phyloP scores from a whole-genome alignment of 2,888 invertebrate genomes.

The Drosophila kambysellisi region DNA sequence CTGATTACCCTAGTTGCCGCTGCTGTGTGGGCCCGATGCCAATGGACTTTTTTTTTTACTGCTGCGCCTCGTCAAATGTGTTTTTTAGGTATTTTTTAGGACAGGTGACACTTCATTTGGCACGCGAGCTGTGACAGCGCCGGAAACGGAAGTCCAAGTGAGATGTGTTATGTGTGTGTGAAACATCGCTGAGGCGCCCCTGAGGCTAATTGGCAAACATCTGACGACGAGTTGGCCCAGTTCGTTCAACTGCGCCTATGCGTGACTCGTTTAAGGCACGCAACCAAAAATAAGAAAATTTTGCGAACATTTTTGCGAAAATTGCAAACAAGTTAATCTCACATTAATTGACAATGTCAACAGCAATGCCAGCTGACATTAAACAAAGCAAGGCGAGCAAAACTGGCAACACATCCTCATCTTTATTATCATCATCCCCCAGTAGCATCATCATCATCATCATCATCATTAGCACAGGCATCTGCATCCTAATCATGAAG shows the following conservation, averaged over 20 bases:
- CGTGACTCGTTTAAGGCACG: constrained; percentile 66
- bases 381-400: constrained; percentile 36
- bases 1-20: not conserved
- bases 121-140: constrained; percentile 62
- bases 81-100: constrained; percentile 4
- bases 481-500: constrained; percentile 40
- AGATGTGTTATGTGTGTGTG: constrained; percentile 8
- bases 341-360: constrained; percentile 77
- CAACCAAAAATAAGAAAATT: constrained; percentile 27
- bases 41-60: constrained; percentile 49
- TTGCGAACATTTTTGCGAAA: constrained; percentile 3
- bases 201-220: constrained; percentile 61
- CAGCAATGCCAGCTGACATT: constrained; percentile 66
- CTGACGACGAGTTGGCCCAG: constrained; percentile 30
- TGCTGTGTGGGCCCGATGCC: constrained; percentile 29
- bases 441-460: not conserved
- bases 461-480: constrained; percentile 9
- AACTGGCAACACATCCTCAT: constrained; percentile 18
- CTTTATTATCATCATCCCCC: not conserved
- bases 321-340: constrained; percentile 59
- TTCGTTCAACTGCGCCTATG: constrained; percentile 73
- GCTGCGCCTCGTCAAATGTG: constrained; percentile 16
- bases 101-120: constrained; percentile 79
- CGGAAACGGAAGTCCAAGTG: constrained; percentile 64
- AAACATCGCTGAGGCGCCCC: constrained; percentile 24